Evolutionary conservation across 2,797 vertebrate genomes (phyloP).

Genomic region (Hemibagrus guttatus): DNA sequence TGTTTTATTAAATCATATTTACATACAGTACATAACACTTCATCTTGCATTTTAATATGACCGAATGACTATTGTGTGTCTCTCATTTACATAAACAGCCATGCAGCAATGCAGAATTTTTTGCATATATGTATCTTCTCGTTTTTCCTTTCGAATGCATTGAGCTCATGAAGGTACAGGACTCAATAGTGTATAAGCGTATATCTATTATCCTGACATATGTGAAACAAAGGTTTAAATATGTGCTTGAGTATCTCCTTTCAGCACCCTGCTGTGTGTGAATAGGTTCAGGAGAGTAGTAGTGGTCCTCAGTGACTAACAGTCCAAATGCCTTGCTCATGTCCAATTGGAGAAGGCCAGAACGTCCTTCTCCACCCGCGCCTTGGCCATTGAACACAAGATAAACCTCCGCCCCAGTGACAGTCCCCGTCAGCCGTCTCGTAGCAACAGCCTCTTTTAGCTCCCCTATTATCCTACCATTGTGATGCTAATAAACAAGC

Average conservation of each 20-base stretch:
- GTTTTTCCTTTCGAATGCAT: background rate
- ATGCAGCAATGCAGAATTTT: background rate
- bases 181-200: constrained; percentile 2
- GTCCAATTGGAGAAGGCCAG: constrained; percentile 34
- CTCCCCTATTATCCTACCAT: constrained; percentile 49
- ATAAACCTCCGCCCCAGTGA: constrained; percentile 49
- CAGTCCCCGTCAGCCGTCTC: constrained; percentile 49
- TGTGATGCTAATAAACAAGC: constrained; percentile 55
- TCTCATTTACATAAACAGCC: background rate
- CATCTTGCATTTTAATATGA: background rate
- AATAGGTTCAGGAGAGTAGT: constrained; percentile 17
- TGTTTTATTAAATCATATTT: background rate
- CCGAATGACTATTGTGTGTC: background rate
- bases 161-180: background rate
- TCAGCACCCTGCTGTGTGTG: constrained; percentile 1
- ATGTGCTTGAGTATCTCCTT: constrained; percentile 12
- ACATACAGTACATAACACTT: background rate
- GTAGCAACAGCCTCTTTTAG: constrained; percentile 54
- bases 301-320: constrained; percentile 35
- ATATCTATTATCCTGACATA: background rate
- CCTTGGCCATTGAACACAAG: constrained; percentile 42
- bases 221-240: constrained; percentile 22
- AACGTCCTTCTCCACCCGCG: constrained; percentile 46
- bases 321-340: constrained; percentile 31
- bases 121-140: background rate